These are phyloP conservation scores for Tigriopus californicus DNA, from an alignment of 2,888 invertebrate genomes.

Conservation along the genomic window DNA sequence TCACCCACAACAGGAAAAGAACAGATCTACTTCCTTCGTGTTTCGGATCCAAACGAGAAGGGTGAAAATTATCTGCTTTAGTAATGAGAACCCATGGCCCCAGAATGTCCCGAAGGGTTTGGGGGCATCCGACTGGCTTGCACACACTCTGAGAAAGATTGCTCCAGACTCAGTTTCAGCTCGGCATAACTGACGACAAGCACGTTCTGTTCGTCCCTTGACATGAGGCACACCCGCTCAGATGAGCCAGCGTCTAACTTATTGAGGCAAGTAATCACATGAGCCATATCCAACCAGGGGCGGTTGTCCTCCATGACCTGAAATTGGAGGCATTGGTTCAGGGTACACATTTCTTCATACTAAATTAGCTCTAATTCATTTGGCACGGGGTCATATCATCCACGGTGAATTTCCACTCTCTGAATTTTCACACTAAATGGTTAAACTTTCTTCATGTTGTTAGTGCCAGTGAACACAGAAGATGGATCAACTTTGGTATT, in stretches of 20 bases:
- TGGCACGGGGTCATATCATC: no score
- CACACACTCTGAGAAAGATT: slow-evolving; percentile 67
- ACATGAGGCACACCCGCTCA: slow-evolving; percentile 66
- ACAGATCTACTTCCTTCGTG: no score
- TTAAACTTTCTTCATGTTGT: no score
- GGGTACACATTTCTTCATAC: not conserved
- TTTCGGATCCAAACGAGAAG: no score
- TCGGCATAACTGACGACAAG: slow-evolving; percentile 88
- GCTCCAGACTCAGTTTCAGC: slow-evolving; percentile 81
- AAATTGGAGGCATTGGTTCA: not conserved
- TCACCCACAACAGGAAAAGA: no score
- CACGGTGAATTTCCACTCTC: no score
- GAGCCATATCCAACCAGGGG: slow-evolving; percentile 92
- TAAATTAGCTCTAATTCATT: no score
- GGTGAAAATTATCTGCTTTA: no score
- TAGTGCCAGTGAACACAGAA: no score
- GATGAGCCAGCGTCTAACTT: slow-evolving; percentile 65
- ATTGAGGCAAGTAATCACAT: slow-evolving; percentile 80
- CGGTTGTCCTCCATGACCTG: slow-evolving; percentile 64
- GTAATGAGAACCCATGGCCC: no score
- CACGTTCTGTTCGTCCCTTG: slow-evolving; percentile 87
- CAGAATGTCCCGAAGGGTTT: slow-evolving; percentile 27
- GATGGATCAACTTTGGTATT: no score
- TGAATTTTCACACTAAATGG: no score
- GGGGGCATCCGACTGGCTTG: slow-evolving; percentile 74